Evolutionary conservation across 2,888 invertebrate species (phyloP).

Genomic region (Candidula unifasciata): DNA sequence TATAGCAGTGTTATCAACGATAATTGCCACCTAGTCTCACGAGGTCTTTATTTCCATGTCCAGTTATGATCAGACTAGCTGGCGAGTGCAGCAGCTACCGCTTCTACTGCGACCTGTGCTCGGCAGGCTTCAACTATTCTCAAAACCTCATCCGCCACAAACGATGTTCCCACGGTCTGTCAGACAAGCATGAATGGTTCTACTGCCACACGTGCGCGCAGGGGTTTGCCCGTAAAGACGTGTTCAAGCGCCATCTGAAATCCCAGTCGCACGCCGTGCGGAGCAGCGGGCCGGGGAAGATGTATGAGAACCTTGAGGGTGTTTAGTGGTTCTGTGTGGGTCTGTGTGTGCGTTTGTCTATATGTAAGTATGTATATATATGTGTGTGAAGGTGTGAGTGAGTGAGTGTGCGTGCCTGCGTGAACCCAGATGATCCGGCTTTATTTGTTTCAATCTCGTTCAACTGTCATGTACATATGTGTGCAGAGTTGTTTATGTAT

Average conservation of each 20-base stretch:
- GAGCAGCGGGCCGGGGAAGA: not conserved
- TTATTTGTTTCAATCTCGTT: no score
- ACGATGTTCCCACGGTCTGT: conserved; percentile 32
- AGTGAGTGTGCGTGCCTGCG: no score
- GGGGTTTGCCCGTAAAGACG: conserved; percentile 41
- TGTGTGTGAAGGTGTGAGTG: no score
- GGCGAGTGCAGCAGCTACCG: not conserved
- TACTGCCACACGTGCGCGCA: conserved; percentile 28
- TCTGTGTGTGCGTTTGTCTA: no score
- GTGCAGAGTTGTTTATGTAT: no score
- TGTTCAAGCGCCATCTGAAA: conserved; percentile 37
- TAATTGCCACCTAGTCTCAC: not conserved
- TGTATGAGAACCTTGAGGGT: not conserved
- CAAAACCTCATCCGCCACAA: conserved; percentile 39
- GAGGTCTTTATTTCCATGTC: conserved; percentile 14
- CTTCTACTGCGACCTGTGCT: conserved; percentile 40
- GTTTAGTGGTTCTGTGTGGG: no score
- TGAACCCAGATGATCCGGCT: no score
- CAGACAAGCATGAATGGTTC: conserved; percentile 8
- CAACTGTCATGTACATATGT: no score
- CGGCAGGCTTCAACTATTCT: conserved; percentile 41
- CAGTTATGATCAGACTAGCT: not conserved
- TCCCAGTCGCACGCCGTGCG: conserved; percentile 32
- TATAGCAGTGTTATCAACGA: no score
- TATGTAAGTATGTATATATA: no score